phyloP scores from a whole-genome alignment of 2,113 vertebrate genomes.

The Proteles cristata region DNA sequence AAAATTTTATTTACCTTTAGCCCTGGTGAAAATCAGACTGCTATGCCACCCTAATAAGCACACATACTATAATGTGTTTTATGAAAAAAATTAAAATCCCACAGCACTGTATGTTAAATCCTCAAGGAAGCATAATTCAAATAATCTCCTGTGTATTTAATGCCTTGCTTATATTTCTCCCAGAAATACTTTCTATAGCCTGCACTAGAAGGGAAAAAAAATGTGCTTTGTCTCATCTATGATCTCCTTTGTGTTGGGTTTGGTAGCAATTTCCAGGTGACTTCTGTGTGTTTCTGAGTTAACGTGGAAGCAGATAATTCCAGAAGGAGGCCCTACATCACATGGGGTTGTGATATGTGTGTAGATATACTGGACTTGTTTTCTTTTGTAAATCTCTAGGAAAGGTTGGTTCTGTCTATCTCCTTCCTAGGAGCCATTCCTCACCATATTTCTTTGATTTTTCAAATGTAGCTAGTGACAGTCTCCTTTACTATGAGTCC shows the following conservation, averaged over 20 bases:
- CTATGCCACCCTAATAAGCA: neutral
- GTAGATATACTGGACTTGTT: neutral
- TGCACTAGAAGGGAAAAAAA: neutral
- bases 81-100: neutral
- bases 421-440: neutral
- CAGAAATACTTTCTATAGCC: neutral
- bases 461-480: neutral
- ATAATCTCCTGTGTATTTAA: neutral
- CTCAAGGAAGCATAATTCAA: neutral
- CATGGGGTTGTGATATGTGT: neutral
- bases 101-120: neutral
- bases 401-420: neutral
- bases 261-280: neutral
- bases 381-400: neutral
- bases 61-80: neutral
- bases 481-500: neutral
- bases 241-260: neutral
- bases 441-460: neutral
- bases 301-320: neutral
- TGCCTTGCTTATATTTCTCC: neutral
- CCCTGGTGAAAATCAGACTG: neutral
- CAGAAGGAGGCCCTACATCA: neutral
- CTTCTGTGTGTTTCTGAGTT: constrained; percentile 11
- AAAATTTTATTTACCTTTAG: constrained; percentile 1
- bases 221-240: neutral